Conservation (phyloP, 2,113 vertebrate genomes). For the Bungarus multicinctus region DNA sequence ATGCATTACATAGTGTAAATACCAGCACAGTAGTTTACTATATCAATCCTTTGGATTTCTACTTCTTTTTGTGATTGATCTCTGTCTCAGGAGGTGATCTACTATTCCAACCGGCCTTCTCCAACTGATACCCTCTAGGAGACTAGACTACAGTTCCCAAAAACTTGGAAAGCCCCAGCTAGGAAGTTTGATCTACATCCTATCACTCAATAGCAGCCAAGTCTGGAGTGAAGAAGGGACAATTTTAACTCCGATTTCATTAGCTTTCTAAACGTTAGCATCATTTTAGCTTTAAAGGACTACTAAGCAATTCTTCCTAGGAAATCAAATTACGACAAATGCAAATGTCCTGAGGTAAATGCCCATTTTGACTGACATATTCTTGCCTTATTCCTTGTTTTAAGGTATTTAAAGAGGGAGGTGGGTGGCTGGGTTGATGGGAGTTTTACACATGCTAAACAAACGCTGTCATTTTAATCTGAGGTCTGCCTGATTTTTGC, state of each 20-base stretch:
- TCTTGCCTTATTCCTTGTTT: conserved; percentile 21
- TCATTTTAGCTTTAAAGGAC: conserved; percentile 59
- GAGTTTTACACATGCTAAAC: conserved; percentile 3
- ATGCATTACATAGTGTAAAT: background rate
- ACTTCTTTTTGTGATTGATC: background rate
- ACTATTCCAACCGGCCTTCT: background rate
- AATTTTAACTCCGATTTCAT: conserved; percentile 42
- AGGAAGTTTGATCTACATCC: background rate
- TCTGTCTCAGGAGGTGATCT: background rate
- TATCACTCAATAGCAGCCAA: background rate
- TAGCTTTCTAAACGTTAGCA: conserved; percentile 44
- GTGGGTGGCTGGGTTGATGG: conserved; percentile 12
- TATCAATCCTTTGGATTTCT: background rate
- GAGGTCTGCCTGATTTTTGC: conserved; percentile 8
- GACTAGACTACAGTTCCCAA: background rate
- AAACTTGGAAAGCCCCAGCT: background rate
- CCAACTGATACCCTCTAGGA: background rate
- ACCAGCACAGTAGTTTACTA: background rate
- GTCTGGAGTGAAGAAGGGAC: background rate
- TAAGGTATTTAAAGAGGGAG: conserved; percentile 20
- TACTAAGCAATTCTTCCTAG: conserved; percentile 38
- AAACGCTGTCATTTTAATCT: conserved; percentile 10
- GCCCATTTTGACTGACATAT: fast-evolving
- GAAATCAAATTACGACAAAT: conserved; percentile 51
- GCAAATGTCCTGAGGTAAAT: conserved; percentile 37